These are phyloP conservation scores for Rhorus exstirpatorius DNA, from an alignment of 2,888 invertebrate species.

Conservation along the genomic window DNA sequence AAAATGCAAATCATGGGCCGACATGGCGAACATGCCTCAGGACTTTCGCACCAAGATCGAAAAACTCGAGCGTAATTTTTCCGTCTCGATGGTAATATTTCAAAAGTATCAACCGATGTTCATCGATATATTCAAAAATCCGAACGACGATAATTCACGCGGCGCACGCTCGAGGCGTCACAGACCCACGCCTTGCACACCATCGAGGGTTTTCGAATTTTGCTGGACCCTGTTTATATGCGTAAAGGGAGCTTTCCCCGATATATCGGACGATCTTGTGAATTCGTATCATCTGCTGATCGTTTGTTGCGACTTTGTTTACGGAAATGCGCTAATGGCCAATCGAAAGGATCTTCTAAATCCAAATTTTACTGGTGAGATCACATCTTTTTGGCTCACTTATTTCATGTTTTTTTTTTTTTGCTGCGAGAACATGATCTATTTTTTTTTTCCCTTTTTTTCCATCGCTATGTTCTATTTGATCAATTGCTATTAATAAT, in stretches of 20 bases:
- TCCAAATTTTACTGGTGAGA: slow-evolving; percentile 91
- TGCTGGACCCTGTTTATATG: slow-evolving; percentile 97
- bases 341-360: slow-evolving; percentile 95
- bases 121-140: slow-evolving; percentile 93
- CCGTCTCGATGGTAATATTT: slow-evolving; percentile 97
- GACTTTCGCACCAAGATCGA: slow-evolving; percentile 94
- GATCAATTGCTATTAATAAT: too few species aligned
- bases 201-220: slow-evolving; percentile 95
- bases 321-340: slow-evolving; percentile 93
- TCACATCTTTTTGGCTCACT: not conserved
- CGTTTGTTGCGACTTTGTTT: slow-evolving; percentile 96
- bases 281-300: slow-evolving; percentile 97
- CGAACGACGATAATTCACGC: slow-evolving; percentile 88
- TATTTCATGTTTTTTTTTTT: slow-evolving; percentile 27
- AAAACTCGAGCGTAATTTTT: slow-evolving; percentile 95
- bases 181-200: slow-evolving; percentile 92
- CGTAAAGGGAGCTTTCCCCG: slow-evolving; percentile 94
- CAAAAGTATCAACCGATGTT: slow-evolving; percentile 97
- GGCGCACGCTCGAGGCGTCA: slow-evolving; percentile 88
- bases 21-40: slow-evolving; percentile 95
- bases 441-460: too few species aligned
- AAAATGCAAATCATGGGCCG: slow-evolving; percentile 98
- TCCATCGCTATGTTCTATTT: too few species aligned
- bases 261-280: slow-evolving; percentile 96
- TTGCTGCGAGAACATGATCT: too few species aligned